phyloP scores from a whole-genome alignment of 2,888 invertebrate species.

The Salticus scenicus region DNA sequence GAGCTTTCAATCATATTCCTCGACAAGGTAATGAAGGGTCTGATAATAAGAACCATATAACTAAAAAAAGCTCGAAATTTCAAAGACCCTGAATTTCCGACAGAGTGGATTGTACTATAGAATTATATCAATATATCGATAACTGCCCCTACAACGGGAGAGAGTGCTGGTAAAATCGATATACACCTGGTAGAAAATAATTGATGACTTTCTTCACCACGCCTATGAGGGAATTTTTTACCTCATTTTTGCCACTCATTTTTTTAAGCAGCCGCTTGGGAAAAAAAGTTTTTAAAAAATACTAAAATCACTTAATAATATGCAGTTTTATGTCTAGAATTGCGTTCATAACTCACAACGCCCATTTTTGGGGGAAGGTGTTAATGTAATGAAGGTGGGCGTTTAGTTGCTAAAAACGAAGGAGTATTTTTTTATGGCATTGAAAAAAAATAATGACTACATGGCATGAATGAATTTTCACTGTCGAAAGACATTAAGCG shows the following conservation, averaged over 20 bases:
- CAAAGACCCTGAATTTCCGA: not conserved
- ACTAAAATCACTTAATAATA: slow-evolving; percentile 64
- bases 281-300: slow-evolving; percentile 10
- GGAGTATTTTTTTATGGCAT: not conserved
- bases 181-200: slow-evolving; percentile 47
- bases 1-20: not conserved
- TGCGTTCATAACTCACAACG: slow-evolving; percentile 42
- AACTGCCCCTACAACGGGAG: not conserved
- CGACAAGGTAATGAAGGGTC: slow-evolving; percentile 18
- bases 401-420: slow-evolving; percentile 4
- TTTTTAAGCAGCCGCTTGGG: slow-evolving; percentile 16
- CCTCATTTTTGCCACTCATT: slow-evolving; percentile 24
- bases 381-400: slow-evolving; percentile 57
- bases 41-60: not conserved
- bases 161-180: slow-evolving; percentile 42
- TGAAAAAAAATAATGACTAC: not conserved
- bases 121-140: slow-evolving; percentile 41
- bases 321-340: slow-evolving; percentile 50
- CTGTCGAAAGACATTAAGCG: not conserved
- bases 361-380: slow-evolving; percentile 28
- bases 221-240: slow-evolving; percentile 26
- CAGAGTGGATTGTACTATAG: not conserved
- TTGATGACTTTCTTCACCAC: slow-evolving; percentile 41
- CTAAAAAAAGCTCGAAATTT: not conserved
- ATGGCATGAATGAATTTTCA: slow-evolving; percentile 3